Percentiles rank a stretch among this genome's conserved stretches.
phyloP scores from a whole-genome alignment of 2,797 vertebrate genomes.

The Girardinus metallicus region DNA sequence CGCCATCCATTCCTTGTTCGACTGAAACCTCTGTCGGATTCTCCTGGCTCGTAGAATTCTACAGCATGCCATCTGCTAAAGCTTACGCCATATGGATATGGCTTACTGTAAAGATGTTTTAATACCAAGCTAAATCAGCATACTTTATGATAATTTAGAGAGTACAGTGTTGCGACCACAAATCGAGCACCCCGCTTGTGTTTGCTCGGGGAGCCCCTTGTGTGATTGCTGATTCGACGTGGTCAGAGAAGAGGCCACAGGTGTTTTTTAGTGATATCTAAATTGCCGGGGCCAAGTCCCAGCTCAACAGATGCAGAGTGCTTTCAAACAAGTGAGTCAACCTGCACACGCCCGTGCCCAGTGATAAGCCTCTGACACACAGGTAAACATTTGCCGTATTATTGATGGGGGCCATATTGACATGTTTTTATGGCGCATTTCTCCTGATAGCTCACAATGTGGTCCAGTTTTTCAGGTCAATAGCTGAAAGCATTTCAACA shows the following conservation, averaged over 20 bases:
- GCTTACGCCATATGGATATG: neutral
- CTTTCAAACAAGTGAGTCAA: conserved; percentile 34
- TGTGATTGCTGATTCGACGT: neutral
- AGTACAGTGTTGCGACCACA: neutral
- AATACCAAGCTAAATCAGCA: neutral
- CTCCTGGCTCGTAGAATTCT: neutral
- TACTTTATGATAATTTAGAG: neutral
- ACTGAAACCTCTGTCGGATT: neutral
- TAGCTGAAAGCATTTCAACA: conserved; percentile 61
- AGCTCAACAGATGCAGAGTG: conserved; percentile 15
- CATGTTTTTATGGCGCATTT: conserved; percentile 54
- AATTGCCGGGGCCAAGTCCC: conserved; percentile 3
- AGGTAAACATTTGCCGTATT: conserved; percentile 41
- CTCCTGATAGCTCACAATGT: conserved; percentile 54
- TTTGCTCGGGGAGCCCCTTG: neutral
- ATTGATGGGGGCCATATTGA: conserved; percentile 48
- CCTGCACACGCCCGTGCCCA: conserved; percentile 14
- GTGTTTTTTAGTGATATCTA: conserved; percentile 9
- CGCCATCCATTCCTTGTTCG: neutral
- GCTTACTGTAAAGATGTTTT: neutral
- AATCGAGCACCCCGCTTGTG: neutral
- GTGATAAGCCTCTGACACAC: conserved; percentile 25
- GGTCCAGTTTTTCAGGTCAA: conserved; percentile 59
- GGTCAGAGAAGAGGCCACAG: conserved; percentile 1
- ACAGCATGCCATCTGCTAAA: neutral